phyloP scores from a whole-genome alignment of 1,140 invertebrate genomes.

The Kradibia gibbosae region DNA sequence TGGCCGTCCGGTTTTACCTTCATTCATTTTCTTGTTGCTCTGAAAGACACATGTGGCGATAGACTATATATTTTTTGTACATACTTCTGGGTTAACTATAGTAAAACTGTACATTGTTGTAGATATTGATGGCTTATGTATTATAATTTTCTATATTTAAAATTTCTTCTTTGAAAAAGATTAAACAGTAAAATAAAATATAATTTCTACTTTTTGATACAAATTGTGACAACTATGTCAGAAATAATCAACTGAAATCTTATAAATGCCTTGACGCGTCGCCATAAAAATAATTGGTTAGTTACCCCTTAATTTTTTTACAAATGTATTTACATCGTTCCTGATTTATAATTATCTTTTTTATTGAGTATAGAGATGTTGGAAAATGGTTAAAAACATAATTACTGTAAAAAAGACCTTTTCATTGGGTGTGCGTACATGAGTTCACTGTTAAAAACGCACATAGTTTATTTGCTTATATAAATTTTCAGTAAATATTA shows the following conservation, averaged over 20 bases:
- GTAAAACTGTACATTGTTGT: constrained; percentile 19
- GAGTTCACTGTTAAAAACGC: too few relatives aligned
- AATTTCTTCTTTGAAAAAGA: background rate
- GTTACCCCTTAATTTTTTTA: background rate
- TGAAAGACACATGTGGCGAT: background rate
- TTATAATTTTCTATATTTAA: background rate
- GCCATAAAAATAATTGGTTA: background rate
- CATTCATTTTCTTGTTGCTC: constrained; percentile 11
- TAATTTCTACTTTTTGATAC: background rate
- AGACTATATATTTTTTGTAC: constrained; percentile 27
- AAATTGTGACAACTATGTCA: background rate
- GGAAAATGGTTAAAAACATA: too few relatives aligned
- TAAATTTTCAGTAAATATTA: too few relatives aligned
- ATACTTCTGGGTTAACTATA: background rate
- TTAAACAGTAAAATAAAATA: constrained; percentile 7
- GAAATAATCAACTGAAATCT: background rate
- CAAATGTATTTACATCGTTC: too few relatives aligned
- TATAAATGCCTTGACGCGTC: constrained; percentile 3
- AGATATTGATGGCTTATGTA: background rate
- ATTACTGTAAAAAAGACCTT: too few relatives aligned
- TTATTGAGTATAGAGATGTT: too few relatives aligned
- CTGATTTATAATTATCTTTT: background rate
- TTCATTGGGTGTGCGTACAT: too few relatives aligned
- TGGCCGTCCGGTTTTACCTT: constrained; percentile 28
- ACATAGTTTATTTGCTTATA: too few relatives aligned